Conservation (phyloP, 1,140 invertebrate genomes). For the Papilio machaon region DNA sequence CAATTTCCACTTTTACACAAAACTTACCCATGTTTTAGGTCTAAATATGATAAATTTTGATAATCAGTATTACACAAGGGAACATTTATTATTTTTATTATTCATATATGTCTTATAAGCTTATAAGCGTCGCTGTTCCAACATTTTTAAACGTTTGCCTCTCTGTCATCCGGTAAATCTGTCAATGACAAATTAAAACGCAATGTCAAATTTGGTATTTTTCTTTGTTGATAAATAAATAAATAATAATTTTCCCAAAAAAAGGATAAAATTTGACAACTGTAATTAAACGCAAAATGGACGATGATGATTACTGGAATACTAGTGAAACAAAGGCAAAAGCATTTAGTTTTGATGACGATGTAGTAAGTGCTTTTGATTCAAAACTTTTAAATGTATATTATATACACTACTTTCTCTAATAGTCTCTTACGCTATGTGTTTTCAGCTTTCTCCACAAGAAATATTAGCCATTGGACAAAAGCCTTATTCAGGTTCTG, state of each 20-base stretch:
- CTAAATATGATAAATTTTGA: no score
- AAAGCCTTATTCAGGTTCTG: constrained; percentile 57
- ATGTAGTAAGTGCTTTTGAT: constrained; percentile 56
- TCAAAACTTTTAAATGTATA: not conserved
- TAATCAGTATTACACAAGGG: no score
- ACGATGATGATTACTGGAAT: constrained; percentile 77
- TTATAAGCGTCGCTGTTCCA: no score
- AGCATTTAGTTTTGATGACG: constrained; percentile 75
- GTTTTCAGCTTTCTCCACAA: constrained; percentile 69
- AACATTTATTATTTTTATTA: no score
- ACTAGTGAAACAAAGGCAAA: constrained; percentile 73
- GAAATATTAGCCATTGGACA: constrained; percentile 75
- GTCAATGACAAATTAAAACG: not conserved
- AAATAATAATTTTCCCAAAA: not conserved
- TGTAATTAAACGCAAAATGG: constrained; percentile 49
- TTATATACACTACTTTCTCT: not conserved
- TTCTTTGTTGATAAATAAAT: not conserved
- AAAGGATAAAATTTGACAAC: not conserved
- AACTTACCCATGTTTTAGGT: no score
- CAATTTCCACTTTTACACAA: not conserved
- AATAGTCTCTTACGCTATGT: not conserved
- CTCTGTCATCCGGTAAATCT: not conserved
- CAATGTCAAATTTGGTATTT: not conserved
- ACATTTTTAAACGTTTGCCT: not conserved
- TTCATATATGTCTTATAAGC: no score